Percentiles rank a stretch among this genome's conserved stretches.
phyloP scores from a whole-genome alignment of 92 coral and sea anemone genomes.

The Palythoa caribaeorum region DNA sequence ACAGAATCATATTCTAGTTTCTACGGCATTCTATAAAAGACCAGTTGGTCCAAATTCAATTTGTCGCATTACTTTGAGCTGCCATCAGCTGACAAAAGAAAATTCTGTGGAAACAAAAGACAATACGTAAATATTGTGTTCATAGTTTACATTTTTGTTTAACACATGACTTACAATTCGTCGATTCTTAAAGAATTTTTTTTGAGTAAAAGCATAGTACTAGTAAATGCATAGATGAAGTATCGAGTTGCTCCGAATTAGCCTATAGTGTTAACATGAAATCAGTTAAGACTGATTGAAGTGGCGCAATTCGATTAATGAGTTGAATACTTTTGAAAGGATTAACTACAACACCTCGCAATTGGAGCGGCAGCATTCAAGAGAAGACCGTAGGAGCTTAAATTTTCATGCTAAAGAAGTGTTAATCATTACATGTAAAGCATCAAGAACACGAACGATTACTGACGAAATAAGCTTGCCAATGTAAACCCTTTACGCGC shows the following conservation, averaged over 20 bases:
- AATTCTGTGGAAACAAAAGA: neutral
- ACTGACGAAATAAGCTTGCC: neutral
- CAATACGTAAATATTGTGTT: neutral
- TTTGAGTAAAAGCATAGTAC: neutral
- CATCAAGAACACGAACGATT: neutral
- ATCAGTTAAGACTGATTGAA: neutral
- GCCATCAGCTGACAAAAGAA: neutral
- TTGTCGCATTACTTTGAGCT: conserved; percentile 4
- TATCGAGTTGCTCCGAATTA: neutral
- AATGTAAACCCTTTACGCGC: neutral
- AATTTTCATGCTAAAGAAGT: neutral
- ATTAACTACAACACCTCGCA: neutral
- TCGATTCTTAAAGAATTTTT: neutral
- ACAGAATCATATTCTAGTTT: neutral
- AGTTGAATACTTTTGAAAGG: conserved; percentile 17
- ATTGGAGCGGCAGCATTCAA: neutral
- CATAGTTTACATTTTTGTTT: neutral
- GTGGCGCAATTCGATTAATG: neutral
- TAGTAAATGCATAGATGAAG: neutral
- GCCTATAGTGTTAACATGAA: neutral
- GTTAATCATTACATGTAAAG: neutral
- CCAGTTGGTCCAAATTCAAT: neutral
- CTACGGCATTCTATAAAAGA: neutral
- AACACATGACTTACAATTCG: neutral
- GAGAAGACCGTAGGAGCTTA: neutral